Base-by-base conservation (phyloP, 2,888 invertebrate genomes). In the Phaedon cochleariae region DNA sequence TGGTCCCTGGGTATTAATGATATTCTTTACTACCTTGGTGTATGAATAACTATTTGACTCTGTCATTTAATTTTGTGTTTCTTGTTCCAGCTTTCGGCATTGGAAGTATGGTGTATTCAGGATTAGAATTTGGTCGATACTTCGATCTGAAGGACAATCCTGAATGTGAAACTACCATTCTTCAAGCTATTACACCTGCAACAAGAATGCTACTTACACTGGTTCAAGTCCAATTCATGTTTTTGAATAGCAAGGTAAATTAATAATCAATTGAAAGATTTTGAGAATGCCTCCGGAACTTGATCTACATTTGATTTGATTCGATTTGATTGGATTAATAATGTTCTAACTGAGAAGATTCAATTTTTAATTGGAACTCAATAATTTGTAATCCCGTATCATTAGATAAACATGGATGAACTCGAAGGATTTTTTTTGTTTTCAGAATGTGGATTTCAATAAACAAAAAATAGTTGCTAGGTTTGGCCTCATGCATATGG, bases 401-500 rank as follows among this genome's bases (percentile, higher is more conserved):
- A n/a, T 26, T 6, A 12, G 2, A 18, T 29, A 34, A 54, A 54
- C 20, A 12, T 53, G 6, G 12, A 6, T 9, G 9, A 10, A 17
- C n/a, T n/a, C n/a, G n/a, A n/a, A n/a, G n/a, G n/a, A n/a, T n/a
- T n/a, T 62, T 52, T 26, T 53, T 60, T 41, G 52, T 49, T 85
- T 86, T 68, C 81, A 90, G 89, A 94, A 96, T 92, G 94, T 96
- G 89, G 92, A 94, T 85, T 94, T 95, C 17, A 93, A 94, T 84
- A 91, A 92, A 74, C 94, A 94, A 82, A 93, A 93, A 83, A 89
- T 94, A 69, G 89, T 96, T 64, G 97, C 97, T 0, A 88, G 97
- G 69, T 97, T 98, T 78, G 98, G 98, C 1, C 86, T 98, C 65
- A 98, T 98, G 98, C 98, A 98, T 83, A 96, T 98, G 95, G 94